Conservation (phyloP, 2,113 vertebrate genomes). For the Empidonax alnorum region DNA sequence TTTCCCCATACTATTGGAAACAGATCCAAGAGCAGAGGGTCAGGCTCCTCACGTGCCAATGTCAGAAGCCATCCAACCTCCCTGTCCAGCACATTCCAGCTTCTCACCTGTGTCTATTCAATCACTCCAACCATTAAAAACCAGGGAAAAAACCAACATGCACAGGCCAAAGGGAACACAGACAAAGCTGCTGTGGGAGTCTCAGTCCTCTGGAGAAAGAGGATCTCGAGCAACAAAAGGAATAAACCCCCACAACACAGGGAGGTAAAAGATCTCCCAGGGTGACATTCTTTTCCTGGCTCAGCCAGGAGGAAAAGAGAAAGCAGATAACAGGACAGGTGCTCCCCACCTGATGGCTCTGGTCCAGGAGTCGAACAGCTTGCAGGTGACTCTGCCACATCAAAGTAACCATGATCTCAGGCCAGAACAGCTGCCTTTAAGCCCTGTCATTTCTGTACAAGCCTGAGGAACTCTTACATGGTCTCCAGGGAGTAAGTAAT, state of each 20-base stretch:
- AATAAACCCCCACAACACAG: neutral
- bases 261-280: neutral
- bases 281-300: neutral
- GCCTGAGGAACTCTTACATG: neutral
- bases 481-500: slow-evolving; percentile 21
- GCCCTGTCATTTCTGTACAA: slow-evolving; percentile 2
- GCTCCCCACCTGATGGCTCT: slow-evolving; percentile 53
- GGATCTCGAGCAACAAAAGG: neutral
- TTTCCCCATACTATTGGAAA: neutral
- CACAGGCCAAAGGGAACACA: neutral
- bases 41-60: neutral
- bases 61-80: neutral
- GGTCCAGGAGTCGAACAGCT: slow-evolving; percentile 63
- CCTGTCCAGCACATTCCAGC: neutral
- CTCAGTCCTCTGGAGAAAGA: neutral
- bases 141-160: neutral
- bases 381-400: slow-evolving; percentile 62
- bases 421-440: slow-evolving; percentile 57
- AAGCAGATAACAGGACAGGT: slow-evolving; percentile 45
- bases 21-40: neutral
- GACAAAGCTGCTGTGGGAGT: neutral
- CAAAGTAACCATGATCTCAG: slow-evolving; percentile 63
- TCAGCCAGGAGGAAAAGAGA: neutral
- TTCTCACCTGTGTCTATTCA: neutral
- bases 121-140: neutral